A percentile compares a stretch with the other conserved stretches of the same genome.
These are phyloP conservation scores for Muscina levida DNA, from an alignment of 2,888 invertebrate species.

Conservation along the genomic window DNA sequence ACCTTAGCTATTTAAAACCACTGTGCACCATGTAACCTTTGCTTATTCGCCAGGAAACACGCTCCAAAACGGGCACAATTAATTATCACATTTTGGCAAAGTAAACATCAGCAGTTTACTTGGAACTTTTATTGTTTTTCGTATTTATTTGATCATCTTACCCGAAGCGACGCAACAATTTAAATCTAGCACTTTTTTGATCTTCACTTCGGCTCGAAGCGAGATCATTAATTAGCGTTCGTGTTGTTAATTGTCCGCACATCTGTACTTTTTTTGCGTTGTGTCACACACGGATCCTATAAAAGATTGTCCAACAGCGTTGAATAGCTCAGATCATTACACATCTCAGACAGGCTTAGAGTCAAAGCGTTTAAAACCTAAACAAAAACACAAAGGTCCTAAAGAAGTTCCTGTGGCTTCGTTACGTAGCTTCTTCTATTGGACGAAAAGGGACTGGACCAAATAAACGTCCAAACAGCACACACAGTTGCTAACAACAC, in stretches of 20 bases:
- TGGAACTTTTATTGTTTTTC: background rate
- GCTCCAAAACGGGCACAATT: constrained; percentile 74
- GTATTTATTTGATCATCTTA: constrained; percentile 9
- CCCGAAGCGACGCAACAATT: constrained; percentile 7
- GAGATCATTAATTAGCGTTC: constrained; percentile 59
- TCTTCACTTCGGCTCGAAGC: constrained; percentile 9
- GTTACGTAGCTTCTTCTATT: no score
- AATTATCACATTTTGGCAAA: constrained; percentile 75
- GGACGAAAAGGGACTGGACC: background rate
- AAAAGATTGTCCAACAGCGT: constrained; percentile 53
- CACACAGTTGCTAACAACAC: background rate
- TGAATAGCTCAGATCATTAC: constrained; percentile 37
- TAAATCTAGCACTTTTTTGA: constrained; percentile 50
- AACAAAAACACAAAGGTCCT: no score
- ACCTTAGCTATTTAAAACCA: background rate
- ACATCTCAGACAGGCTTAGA: constrained; percentile 16
- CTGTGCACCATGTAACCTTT: background rate
- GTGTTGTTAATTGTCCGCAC: constrained; percentile 59
- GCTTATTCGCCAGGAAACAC: constrained; percentile 56
- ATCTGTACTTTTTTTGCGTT: constrained; percentile 10
- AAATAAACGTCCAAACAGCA: background rate
- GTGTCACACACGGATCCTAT: constrained; percentile 50
- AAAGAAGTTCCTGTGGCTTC: no score
- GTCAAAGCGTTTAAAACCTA: background rate
- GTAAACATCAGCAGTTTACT: constrained; percentile 51